These are phyloP conservation scores for Saccostrea echinata DNA, from an alignment of 1,140 invertebrate species.

Conservation along the genomic window DNA sequence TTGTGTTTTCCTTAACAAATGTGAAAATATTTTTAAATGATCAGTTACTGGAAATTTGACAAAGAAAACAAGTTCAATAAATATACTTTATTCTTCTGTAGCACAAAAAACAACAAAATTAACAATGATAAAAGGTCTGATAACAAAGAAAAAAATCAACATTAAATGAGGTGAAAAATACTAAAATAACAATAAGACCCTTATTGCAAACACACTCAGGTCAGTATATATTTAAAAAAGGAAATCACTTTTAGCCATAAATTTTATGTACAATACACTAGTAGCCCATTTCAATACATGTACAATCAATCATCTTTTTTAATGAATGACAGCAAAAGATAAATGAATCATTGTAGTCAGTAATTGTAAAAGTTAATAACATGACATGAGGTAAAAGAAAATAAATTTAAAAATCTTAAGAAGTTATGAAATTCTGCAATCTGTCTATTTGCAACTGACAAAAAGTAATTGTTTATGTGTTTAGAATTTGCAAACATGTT, in stretches of 20 bases:
- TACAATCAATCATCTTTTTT: no score
- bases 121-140: constrained; percentile 19
- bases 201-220: not conserved
- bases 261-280: no score
- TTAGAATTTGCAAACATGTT: not conserved
- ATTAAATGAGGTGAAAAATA: not conserved
- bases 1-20: no score
- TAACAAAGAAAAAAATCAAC: constrained; percentile 11
- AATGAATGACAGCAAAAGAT: no score
- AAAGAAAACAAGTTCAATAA: not conserved
- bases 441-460: not conserved
- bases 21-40: no score
- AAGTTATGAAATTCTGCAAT: not conserved
- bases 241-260: no score
- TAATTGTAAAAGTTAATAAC: not conserved
- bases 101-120: constrained; percentile 28
- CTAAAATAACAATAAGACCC: not conserved
- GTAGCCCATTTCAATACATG: no score
- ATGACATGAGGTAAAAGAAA: not conserved
- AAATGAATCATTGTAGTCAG: no score
- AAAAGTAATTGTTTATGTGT: not conserved
- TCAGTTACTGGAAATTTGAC: not conserved
- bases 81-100: not conserved
- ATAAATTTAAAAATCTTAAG: not conserved
- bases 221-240: no score